These are phyloP conservation scores for Heliangelus exortis DNA, from an alignment of 2,797 vertebrate species.

Conservation along the genomic window DNA sequence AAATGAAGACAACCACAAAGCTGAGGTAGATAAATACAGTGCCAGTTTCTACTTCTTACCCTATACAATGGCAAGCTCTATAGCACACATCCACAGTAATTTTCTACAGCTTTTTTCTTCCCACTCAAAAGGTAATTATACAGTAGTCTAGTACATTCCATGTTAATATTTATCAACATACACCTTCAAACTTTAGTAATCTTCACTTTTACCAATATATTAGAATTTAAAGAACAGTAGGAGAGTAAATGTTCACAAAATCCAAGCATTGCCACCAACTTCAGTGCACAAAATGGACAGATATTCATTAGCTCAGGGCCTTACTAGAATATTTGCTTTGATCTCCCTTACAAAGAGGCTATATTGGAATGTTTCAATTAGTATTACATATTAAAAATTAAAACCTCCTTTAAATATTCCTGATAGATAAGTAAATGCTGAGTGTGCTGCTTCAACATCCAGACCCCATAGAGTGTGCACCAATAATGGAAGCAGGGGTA, in stretches of 20 bases:
- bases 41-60: neutral
- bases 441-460: constrained; percentile 62
- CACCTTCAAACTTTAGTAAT: constrained; percentile 24
- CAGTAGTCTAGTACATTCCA: neutral
- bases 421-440: constrained; percentile 74
- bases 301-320: constrained; percentile 70
- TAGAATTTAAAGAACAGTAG: neutral
- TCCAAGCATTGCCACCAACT: constrained; percentile 40
- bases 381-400: constrained; percentile 75
- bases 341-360: constrained; percentile 69
- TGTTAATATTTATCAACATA: constrained; percentile 6
- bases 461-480: constrained; percentile 52
- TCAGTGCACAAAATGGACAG: constrained; percentile 42
- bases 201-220: neutral
- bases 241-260: constrained; percentile 51
- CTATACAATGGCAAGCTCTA: neutral
- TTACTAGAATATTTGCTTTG: constrained; percentile 69
- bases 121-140: neutral
- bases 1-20: neutral
- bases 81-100: neutral
- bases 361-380: constrained; percentile 72
- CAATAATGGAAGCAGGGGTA: constrained; percentile 57
- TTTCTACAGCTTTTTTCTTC: neutral
- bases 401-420: constrained; percentile 73
- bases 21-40: neutral